Conservation (phyloP, 35 echinoderm and acorn worm genomes). For the Apostichopus parvimensis region DNA sequence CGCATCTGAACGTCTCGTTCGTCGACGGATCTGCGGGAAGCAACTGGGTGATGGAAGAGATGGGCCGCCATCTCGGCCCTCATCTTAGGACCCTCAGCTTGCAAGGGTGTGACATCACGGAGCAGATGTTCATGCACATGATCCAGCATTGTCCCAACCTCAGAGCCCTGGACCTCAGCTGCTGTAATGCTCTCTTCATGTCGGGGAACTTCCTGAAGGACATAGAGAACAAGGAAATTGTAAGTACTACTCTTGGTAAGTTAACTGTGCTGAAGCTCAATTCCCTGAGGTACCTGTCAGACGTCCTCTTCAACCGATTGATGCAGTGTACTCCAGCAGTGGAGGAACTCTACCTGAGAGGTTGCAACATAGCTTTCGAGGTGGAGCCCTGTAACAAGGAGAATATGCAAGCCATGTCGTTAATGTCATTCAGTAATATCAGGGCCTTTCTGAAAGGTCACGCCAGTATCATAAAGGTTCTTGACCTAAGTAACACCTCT, state of each 20-base stretch:
- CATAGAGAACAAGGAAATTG: constrained; percentile 24
- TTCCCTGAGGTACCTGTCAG: constrained; percentile 74
- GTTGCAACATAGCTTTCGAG: constrained; percentile 84
- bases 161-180: constrained; percentile 68
- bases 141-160: constrained; percentile 76
- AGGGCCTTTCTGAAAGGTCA: constrained; percentile 42
- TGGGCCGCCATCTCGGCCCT: constrained; percentile 73
- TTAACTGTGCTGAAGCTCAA: constrained; percentile 61
- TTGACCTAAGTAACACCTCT: constrained; percentile 75
- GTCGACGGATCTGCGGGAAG: constrained; percentile 65
- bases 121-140: constrained; percentile 70
- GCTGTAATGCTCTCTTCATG: constrained; percentile 95
- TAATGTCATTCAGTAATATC: constrained; percentile 75
- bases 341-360: constrained; percentile 65
- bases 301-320: constrained; percentile 72
- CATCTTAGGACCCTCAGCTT: constrained; percentile 71
- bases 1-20: constrained; percentile 76
- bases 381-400: constrained; percentile 53
- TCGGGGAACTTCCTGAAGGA: constrained; percentile 73
- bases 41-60: constrained; percentile 63
- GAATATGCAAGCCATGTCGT: constrained; percentile 48
- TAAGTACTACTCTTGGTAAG: constrained; percentile 38
- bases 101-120: constrained; percentile 79
- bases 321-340: constrained; percentile 54
- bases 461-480: constrained; percentile 27